A percentile compares a stretch with the other conserved stretches of the same genome.
Conservation (phyloP, 2,113 vertebrate species). For the Pseudorasbora parva region DNA sequence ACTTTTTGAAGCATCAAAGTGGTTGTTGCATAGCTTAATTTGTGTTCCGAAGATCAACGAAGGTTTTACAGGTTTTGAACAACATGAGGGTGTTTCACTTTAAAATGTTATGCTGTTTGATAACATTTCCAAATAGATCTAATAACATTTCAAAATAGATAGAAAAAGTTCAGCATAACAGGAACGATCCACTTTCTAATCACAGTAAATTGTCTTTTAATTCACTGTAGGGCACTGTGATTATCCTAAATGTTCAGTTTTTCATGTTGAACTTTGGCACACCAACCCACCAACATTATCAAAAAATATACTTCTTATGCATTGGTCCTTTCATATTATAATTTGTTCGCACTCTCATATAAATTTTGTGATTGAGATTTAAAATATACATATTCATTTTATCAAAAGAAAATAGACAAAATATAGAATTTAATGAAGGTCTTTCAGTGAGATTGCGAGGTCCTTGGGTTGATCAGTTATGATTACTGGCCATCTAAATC, state of each 20-base stretch:
- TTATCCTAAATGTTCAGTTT: neutral
- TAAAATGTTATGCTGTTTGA: neutral
- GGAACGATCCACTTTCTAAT: neutral
- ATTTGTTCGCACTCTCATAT: conserved; percentile 42
- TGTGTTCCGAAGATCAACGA: too few species aligned
- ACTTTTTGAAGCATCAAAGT: too few species aligned
- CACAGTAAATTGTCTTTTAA: neutral
- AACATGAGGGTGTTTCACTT: neutral
- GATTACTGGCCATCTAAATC: conserved; percentile 45
- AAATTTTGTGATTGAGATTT: conserved; percentile 65
- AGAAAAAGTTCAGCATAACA: neutral
- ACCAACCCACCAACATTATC: conserved; percentile 30
- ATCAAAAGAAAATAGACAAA: conserved; percentile 59
- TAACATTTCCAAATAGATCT: neutral
- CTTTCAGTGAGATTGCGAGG: conserved; percentile 44
- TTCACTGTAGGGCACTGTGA: neutral
- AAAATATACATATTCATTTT: conserved; percentile 60
- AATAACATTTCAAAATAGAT: too few species aligned
- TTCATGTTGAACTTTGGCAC: neutral
- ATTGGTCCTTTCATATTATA: conserved; percentile 44
- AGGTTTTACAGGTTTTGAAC: too few species aligned
- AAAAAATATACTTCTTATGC: conserved; percentile 54
- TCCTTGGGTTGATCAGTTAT: conserved; percentile 36
- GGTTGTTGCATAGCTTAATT: too few species aligned
- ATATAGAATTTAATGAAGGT: conserved; percentile 52